Evolutionary conservation across 2,113 vertebrate species (phyloP).

Genomic region (Lanius collurio): DNA sequence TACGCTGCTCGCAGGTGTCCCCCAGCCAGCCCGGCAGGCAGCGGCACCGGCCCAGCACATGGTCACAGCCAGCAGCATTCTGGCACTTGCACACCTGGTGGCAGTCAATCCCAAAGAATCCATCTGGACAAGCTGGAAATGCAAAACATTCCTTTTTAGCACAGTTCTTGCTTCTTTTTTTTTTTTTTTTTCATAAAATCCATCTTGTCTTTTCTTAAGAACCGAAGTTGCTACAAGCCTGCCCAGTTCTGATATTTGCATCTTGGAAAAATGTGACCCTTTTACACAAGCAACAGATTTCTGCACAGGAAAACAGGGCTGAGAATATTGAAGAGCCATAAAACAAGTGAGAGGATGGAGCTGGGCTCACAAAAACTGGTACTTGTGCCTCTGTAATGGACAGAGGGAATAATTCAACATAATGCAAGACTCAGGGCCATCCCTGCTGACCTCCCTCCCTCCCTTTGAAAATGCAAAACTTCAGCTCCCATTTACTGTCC

Average conservation of each 20-base stretch:
- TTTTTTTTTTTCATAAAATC: background rate
- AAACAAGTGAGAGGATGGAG: background rate
- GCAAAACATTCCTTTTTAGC: background rate
- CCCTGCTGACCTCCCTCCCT: background rate
- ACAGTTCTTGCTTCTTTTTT: background rate
- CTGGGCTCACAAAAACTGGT: background rate
- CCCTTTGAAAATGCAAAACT: background rate
- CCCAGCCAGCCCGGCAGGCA: slow-evolving; percentile 76
- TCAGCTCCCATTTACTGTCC: background rate
- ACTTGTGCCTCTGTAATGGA: background rate
- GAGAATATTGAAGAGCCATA: background rate
- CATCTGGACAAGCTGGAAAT: slow-evolving; percentile 77
- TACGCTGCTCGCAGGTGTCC: slow-evolving; percentile 80
- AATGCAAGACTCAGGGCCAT: background rate
- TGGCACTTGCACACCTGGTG: slow-evolving; percentile 83
- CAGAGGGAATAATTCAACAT: background rate
- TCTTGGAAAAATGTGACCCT: background rate
- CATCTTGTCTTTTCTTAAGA: background rate
- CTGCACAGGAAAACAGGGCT: background rate
- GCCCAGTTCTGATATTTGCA: rapidly evolving
- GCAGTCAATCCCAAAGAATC: slow-evolving; percentile 84
- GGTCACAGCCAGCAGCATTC: slow-evolving; percentile 81
- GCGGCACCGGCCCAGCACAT: slow-evolving; percentile 73
- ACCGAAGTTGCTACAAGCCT: background rate
- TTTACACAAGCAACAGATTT: background rate